Evolutionary conservation across 2,797 vertebrate species (phyloP), one percentile per base, ranked within the genome.

Genomic region (Eptatretus atami): DNA sequence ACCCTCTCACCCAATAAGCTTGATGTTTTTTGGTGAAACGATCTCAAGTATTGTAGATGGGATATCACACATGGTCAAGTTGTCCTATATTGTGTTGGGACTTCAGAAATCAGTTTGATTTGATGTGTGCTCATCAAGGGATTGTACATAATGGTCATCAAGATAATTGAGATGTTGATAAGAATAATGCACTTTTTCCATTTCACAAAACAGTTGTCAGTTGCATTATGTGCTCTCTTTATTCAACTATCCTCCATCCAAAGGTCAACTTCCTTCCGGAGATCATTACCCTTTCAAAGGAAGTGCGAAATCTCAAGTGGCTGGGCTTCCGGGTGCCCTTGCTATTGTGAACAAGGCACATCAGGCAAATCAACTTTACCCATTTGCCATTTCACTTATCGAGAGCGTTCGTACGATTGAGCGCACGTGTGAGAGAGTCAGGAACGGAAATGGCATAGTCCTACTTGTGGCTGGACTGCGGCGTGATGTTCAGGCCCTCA

Each of bases 311-410:
- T 74, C 79, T 99, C 66, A 99, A 99, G 73, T 99, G 90, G 92
- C 76, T 99, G 14, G 90, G 87, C 52, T 99, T 99, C 76, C 83
- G 92, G 1, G 92, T 99, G 64, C 92, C 92, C 72, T 99, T 66
- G 87, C 86, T 10, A 99, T 99, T 15, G 92, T 96, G 71, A 99
- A 99, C 78, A 99, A 99, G 72, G 92, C 92, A 67, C 92, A 99
- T 68, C 92, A 99, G 65, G 92, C 92, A 13, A 99, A 99, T 70
- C 92, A 99, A 73, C 81, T 99, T 1, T 99, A 99, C 68, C 92
- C 92, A 0, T 96, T 99, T 57, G 92, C 92, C 68, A 99, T 99
- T 76, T 96, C 90, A 3, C 75, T 99, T 66, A 99, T 96, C 2
- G 92, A 99, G 71, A 99, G 92, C 0, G 92, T 96, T 60, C 88